phyloP scores from a whole-genome alignment of 1,140 invertebrate genomes.

The Caenorhabditis elegans region DNA sequence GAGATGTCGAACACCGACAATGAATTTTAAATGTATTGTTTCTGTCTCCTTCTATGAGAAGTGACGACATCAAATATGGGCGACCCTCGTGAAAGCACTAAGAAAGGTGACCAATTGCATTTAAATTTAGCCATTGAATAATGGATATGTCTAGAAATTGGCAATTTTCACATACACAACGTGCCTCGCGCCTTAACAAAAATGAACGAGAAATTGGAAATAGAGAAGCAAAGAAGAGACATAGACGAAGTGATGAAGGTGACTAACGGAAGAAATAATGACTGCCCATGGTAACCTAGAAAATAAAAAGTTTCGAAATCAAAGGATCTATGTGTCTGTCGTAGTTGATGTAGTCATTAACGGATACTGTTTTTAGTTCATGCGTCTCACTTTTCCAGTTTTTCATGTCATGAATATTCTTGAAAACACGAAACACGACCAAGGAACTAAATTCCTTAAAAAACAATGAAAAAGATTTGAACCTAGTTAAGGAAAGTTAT shows the following conservation, averaged over 20 bases:
- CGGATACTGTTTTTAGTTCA: neutral
- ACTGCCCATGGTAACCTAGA: too few species aligned
- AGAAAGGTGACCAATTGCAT: neutral
- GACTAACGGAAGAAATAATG: neutral
- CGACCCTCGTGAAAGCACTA: neutral
- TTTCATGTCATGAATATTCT: neutral
- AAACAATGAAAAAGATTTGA: neutral
- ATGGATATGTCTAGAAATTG: neutral
- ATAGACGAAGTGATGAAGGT: neutral
- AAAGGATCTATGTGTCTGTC: neutral
- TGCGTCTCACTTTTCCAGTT: neutral
- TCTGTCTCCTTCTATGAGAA: neutral
- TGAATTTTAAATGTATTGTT: neutral
- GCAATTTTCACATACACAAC: neutral
- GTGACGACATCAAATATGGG: neutral
- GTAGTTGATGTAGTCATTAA: neutral
- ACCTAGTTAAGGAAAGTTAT: too few species aligned
- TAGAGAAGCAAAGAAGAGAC: neutral
- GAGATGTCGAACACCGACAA: neutral
- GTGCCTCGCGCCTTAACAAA: neutral
- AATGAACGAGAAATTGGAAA: neutral
- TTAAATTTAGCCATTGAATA: constrained; percentile 13
- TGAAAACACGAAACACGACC: neutral
- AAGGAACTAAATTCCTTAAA: neutral
- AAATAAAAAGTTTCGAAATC: too few species aligned